phyloP scores from a whole-genome alignment of 2,113 vertebrate genomes.

The Zosterops lateralis region DNA sequence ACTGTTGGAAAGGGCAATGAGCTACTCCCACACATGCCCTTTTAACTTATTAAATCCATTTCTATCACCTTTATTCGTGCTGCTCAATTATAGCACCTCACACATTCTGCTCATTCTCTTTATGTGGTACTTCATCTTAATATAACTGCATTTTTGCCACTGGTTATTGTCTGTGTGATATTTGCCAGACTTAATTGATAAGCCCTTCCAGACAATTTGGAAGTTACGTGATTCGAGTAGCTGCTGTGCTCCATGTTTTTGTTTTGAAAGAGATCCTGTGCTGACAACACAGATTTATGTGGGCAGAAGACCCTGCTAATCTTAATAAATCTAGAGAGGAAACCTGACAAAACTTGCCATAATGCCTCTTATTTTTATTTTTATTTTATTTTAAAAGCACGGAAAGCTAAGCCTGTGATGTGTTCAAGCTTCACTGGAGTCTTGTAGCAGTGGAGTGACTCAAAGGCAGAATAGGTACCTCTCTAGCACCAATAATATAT shows the following conservation, averaged over 20 bases:
- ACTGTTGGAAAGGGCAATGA: not conserved
- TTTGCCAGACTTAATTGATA: not conserved
- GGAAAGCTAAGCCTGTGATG: not conserved
- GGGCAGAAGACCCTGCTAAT: not conserved
- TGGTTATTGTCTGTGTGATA: not conserved
- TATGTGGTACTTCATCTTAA: not conserved
- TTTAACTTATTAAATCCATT: conserved; percentile 22
- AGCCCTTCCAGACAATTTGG: not conserved
- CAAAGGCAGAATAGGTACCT: not conserved
- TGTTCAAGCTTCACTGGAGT: not conserved
- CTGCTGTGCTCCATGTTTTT: not conserved
- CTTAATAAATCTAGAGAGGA: not conserved
- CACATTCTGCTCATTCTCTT: not conserved
- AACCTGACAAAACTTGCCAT: not conserved
- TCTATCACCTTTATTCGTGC: not conserved
- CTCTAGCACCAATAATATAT: not conserved
- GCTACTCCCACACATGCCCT: not conserved
- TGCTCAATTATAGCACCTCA: not conserved
- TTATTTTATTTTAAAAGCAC: too few relatives aligned
- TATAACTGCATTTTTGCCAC: not conserved
- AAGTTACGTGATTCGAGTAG: not conserved
- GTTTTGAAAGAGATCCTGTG: not conserved
- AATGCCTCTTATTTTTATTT: not conserved
- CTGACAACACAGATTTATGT: not conserved
- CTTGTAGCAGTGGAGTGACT: not conserved